Conservation (phyloP, 2,888 invertebrate genomes). For the Pachycephus smyrnensis region DNA sequence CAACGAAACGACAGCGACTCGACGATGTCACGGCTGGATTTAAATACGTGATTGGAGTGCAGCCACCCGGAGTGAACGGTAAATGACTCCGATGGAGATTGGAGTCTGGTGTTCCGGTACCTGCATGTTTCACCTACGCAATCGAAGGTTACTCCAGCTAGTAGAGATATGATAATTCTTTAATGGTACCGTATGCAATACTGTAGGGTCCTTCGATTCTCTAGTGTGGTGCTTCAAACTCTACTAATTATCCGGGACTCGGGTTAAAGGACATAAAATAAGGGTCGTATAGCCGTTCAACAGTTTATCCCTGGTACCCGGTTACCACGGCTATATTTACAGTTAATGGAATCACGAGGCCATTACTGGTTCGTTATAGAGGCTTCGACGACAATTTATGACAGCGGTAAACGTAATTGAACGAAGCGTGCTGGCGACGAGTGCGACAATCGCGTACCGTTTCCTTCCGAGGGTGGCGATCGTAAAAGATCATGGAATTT, state of each 20-base stretch:
- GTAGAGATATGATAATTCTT: background rate
- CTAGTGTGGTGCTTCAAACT: background rate
- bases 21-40: background rate
- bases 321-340: background rate
- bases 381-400: conserved; percentile 2
- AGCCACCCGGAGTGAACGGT: background rate
- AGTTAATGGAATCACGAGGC: conserved; percentile 2
- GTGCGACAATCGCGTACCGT: background rate
- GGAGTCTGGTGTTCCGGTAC: background rate
- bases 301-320: background rate
- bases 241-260: background rate
- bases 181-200: background rate
- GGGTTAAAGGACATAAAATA: background rate
- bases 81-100: background rate
- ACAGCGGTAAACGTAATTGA: conserved; percentile 5
- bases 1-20: background rate
- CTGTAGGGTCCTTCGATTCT: background rate
- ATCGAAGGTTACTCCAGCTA: background rate
- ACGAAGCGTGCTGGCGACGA: conserved; percentile 2
- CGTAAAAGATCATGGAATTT: background rate
- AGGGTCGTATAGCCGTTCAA: background rate
- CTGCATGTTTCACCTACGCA: background rate
- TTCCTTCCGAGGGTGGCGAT: background rate
- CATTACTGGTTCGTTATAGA: conserved; percentile 7
- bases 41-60: background rate